Evolutionary conservation across 1,140 invertebrate genomes (phyloP).

Genomic region (Leptonema lineaticorne): DNA sequence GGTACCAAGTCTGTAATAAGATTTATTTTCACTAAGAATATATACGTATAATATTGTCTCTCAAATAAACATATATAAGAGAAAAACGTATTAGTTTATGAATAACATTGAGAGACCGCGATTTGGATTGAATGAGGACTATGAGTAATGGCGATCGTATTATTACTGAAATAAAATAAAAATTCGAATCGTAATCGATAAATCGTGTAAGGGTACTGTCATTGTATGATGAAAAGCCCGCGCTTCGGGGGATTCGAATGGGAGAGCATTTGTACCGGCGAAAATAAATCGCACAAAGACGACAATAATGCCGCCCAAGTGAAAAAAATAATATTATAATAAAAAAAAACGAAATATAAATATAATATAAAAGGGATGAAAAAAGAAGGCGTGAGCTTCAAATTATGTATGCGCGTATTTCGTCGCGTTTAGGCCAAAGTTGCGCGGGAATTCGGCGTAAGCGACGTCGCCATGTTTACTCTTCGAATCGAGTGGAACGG

Average conservation of each 20-base stretch:
- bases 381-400: not conserved
- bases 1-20: too few relatives aligned
- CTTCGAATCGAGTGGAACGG: not conserved
- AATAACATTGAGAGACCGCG: too few relatives aligned
- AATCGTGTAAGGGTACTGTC: slow-evolving; percentile 1
- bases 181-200: slow-evolving; percentile 10
- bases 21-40: too few relatives aligned
- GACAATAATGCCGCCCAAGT: not conserved
- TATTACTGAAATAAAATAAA: too few relatives aligned
- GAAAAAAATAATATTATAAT: not conserved
- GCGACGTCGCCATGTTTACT: too few relatives aligned
- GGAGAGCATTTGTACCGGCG: not conserved
- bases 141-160: too few relatives aligned
- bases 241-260: not conserved
- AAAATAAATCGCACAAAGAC: slow-evolving; percentile 7
- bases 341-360: not conserved
- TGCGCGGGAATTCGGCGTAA: not conserved
- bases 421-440: not conserved
- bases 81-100: too few relatives aligned
- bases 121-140: too few relatives aligned
- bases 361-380: not conserved
- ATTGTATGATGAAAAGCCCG: slow-evolving; percentile 11
- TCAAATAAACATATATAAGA: too few relatives aligned
- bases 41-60: too few relatives aligned
- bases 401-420: not conserved